Evolutionary conservation across 2,113 vertebrate genomes (phyloP).

Genomic region (Anser brachyrhynchus): DNA sequence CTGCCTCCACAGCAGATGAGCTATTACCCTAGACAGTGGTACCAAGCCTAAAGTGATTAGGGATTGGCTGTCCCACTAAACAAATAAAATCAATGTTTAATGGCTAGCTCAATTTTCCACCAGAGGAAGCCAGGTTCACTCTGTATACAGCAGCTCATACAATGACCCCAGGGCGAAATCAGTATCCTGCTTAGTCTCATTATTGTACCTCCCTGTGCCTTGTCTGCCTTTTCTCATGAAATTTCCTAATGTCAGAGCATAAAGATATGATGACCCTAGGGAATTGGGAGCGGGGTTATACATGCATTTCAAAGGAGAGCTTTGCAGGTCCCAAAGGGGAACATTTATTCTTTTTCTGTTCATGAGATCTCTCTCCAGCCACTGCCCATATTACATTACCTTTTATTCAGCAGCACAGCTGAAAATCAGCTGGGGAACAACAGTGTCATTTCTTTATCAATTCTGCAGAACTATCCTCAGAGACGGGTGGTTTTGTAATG

Average conservation of each 20-base stretch:
- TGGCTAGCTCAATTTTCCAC: slow-evolving; percentile 1
- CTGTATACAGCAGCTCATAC: neutral
- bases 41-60: slow-evolving; percentile 24
- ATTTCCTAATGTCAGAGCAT: neutral
- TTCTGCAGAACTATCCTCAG: neutral
- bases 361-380: neutral
- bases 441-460: neutral
- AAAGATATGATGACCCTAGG: neutral
- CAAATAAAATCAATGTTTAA: slow-evolving; percentile 56
- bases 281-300: neutral
- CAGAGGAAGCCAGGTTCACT: neutral
- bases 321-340: neutral
- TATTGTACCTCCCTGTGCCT: neutral
- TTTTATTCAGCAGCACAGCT: neutral
- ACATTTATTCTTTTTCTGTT: neutral
- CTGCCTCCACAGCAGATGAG: neutral
- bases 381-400: neutral
- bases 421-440: neutral
- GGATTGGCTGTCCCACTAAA: slow-evolving; percentile 19
- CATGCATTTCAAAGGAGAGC: neutral
- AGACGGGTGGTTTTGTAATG: neutral
- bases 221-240: neutral
- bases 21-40: neutral
- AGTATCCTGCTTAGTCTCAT: neutral
- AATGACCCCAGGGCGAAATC: neutral